Percentiles rank a stretch among this genome's conserved stretches.
These are phyloP conservation scores for Glomeris maerens DNA, from an alignment of 1,140 invertebrate species.

Conservation along the genomic window DNA sequence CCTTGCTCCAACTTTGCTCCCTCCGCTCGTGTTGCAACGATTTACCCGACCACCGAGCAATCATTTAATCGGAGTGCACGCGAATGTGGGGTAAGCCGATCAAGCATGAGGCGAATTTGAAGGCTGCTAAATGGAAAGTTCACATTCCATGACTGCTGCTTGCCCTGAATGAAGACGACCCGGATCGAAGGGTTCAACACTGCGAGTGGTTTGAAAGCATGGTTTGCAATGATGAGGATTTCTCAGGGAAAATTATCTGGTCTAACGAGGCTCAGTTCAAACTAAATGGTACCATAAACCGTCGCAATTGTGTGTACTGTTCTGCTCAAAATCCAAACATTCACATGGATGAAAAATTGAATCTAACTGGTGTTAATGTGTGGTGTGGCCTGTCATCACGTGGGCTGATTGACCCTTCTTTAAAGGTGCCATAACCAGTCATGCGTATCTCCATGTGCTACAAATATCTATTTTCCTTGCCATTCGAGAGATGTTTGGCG, in stretches of 20 bases:
- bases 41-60: no score
- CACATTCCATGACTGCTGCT: constrained; percentile 18
- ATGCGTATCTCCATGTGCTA: constrained; percentile 11
- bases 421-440: constrained; percentile 14
- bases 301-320: constrained; percentile 17
- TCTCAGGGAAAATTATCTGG: constrained; percentile 15
- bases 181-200: constrained; percentile 6
- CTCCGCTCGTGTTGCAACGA: no score
- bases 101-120: no score
- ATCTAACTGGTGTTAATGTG: constrained; percentile 16
- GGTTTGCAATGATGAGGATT: constrained; percentile 8
- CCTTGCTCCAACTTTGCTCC: no score
- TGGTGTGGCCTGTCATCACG: constrained; percentile 17
- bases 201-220: constrained; percentile 15
- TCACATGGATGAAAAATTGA: constrained; percentile 15
- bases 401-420: constrained; percentile 15
- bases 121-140: constrained; percentile 13
- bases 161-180: constrained; percentile 15
- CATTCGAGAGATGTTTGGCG: constrained; percentile 9
- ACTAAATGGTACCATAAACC: constrained; percentile 16
- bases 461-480: constrained; percentile 9
- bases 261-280: constrained; percentile 15
- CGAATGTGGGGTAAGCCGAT: no score
- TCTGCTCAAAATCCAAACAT: constrained; percentile 14
- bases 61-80: no score